These are phyloP conservation scores for Aradophagus sp. DNA, from an alignment of 1,140 invertebrate species.

Conservation along the genomic window DNA sequence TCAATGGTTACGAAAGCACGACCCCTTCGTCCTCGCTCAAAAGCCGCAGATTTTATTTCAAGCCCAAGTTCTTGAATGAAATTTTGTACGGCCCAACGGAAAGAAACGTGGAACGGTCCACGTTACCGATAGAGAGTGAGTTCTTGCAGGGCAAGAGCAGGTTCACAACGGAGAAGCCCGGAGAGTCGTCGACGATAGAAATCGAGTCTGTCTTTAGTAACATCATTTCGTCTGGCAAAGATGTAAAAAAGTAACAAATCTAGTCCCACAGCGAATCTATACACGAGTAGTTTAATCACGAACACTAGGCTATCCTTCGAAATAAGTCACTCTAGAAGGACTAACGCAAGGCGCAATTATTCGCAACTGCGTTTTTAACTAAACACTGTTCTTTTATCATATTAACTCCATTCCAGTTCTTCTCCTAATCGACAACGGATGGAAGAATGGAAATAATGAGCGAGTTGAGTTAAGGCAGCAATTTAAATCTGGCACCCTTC, in stretches of 20 bases:
- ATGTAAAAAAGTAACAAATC: slow-evolving; percentile 48
- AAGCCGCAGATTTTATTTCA: slow-evolving; percentile 29
- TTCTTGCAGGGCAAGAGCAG: slow-evolving; percentile 54
- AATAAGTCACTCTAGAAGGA: slow-evolving; percentile 34
- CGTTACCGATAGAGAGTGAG: slow-evolving; percentile 69
- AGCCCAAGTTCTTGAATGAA: slow-evolving; percentile 62
- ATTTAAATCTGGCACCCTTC: no score
- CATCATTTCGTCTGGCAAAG: slow-evolving; percentile 55
- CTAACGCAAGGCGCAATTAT: slow-evolving; percentile 40
- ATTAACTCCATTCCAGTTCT: slow-evolving; percentile 26
- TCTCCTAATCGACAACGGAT: no score
- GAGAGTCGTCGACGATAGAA: slow-evolving; percentile 72
- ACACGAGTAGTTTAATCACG: slow-evolving; percentile 32
- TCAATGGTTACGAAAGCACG: slow-evolving; percentile 15
- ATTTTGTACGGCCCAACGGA: slow-evolving; percentile 62
- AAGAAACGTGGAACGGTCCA: slow-evolving; percentile 64
- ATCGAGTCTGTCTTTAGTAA: slow-evolving; percentile 73
- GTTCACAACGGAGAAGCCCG: slow-evolving; percentile 66
- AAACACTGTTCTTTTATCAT: slow-evolving; percentile 34
- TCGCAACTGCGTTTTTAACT: slow-evolving; percentile 11
- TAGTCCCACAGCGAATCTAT: slow-evolving; percentile 50
- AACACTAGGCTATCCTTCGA: slow-evolving; percentile 27
- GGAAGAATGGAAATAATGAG: no score
- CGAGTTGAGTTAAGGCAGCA: no score
- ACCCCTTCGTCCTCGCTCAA: slow-evolving; percentile 11